Conservation (phyloP, 2,888 invertebrate species). For the Drosophila formosana region DNA sequence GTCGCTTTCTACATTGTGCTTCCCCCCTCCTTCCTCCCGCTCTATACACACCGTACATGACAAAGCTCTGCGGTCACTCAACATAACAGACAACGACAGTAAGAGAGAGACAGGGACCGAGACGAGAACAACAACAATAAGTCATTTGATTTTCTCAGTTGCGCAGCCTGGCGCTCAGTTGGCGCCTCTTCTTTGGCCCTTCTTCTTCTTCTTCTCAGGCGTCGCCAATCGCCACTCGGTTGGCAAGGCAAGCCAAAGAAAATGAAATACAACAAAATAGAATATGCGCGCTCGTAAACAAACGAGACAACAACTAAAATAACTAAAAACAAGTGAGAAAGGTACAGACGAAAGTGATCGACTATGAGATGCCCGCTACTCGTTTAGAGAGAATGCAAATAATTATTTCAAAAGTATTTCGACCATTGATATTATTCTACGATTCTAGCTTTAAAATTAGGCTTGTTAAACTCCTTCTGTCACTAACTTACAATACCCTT, state of each 20-base stretch:
- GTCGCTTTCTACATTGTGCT: conserved; percentile 70
- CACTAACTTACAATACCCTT: no score
- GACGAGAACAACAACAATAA: conserved; percentile 31
- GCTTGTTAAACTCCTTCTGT: no score
- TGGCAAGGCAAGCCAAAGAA: conserved; percentile 26
- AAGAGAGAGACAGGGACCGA: conserved; percentile 41
- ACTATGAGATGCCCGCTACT: neutral
- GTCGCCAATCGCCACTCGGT: conserved; percentile 7
- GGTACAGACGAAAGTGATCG: no score
- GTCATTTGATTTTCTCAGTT: conserved; percentile 53
- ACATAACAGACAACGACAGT: conserved; percentile 62
- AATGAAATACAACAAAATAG: conserved; percentile 29
- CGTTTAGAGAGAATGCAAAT: no score
- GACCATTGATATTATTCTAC: no score
- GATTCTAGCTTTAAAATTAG: no score
- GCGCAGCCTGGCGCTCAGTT: conserved; percentile 46
- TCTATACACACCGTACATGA: conserved; percentile 15
- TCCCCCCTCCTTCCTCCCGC: conserved; percentile 20
- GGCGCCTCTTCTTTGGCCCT: conserved; percentile 52
- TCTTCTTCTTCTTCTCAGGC: conserved; percentile 10
- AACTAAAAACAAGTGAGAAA: conserved; percentile 23
- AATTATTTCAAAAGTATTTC: no score
- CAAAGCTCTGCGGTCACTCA: conserved; percentile 64
- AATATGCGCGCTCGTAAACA: conserved; percentile 52
- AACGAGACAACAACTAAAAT: conserved; percentile 44